These are phyloP conservation scores for Carollia perspicillata DNA, from an alignment of 2,113 vertebrate species.

Conservation along the genomic window DNA sequence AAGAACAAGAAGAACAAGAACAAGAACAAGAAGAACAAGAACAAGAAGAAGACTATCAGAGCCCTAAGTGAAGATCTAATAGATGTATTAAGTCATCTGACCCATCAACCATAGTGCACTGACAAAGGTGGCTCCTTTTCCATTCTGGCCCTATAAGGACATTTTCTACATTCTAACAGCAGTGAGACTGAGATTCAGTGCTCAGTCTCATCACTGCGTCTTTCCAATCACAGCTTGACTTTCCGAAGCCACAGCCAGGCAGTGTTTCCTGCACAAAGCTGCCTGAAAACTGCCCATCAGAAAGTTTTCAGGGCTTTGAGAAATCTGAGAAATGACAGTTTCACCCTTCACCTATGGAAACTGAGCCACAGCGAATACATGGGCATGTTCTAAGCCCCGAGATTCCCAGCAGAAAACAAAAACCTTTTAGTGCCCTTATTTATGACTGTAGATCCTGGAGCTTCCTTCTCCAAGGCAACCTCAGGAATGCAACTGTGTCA, in stretches of 20 bases:
- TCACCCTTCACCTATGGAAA: background rate
- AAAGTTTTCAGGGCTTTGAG: background rate
- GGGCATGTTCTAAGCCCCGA: background rate
- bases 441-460: background rate
- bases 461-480: background rate
- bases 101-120: background rate
- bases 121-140: slow-evolving; percentile 53
- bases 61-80: slow-evolving; percentile 32
- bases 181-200: background rate
- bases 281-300: background rate
- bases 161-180: background rate
- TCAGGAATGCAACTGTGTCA: background rate
- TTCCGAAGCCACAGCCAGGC: background rate
- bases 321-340: background rate
- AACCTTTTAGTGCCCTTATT: background rate
- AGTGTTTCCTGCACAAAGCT: background rate
- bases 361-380: background rate
- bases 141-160: background rate
- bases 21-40: no score
- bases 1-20: no score
- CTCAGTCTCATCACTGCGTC: background rate
- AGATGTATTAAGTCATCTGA: slow-evolving; percentile 36
- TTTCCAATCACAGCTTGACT: background rate
- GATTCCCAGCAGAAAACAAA: background rate
- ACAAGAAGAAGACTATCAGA: slow-evolving; percentile 65